A percentile compares a stretch with the other conserved stretches of the same genome.
These are phyloP conservation scores for Myopa tessellatipennis DNA, from an alignment of 2,888 invertebrate species.

Conservation along the genomic window DNA sequence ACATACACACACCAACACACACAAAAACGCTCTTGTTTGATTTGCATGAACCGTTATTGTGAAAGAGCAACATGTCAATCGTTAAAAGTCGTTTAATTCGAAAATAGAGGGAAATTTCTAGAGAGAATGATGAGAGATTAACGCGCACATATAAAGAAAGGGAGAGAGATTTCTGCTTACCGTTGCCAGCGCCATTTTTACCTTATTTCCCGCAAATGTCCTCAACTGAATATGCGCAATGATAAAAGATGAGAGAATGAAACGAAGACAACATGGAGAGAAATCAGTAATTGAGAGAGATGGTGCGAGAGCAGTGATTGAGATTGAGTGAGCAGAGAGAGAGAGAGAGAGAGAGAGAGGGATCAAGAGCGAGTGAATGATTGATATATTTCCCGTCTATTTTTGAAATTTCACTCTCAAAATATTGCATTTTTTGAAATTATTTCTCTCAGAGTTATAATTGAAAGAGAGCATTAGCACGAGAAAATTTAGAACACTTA, in stretches of 20 bases:
- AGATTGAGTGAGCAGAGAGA: not conserved
- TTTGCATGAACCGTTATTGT: too few relatives aligned
- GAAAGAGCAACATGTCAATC: not conserved
- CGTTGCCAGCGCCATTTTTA: not conserved
- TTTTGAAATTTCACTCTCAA: not conserved
- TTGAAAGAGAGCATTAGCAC: too few relatives aligned
- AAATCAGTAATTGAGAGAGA: not conserved
- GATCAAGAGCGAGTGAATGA: not conserved
- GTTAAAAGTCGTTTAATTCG: not conserved
- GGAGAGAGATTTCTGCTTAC: not conserved
- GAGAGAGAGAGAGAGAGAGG: slow-evolving; percentile 16
- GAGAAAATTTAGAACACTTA: too few relatives aligned
- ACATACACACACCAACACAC: slow-evolving; percentile 33
- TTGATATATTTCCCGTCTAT: not conserved
- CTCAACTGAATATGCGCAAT: slow-evolving; percentile 1
- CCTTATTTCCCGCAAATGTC: not conserved
- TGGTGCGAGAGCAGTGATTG: not conserved
- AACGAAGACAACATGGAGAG: too few relatives aligned
- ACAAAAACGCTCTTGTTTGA: slow-evolving; percentile 30
- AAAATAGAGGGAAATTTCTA: too few relatives aligned
- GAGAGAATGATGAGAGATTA: not conserved
- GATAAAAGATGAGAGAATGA: not conserved
- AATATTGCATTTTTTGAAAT: too few relatives aligned
- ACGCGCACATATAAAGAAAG: not conserved
- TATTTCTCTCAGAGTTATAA: too few relatives aligned